Evolutionary conservation across 2,888 invertebrate genomes (phyloP), one percentile per base, ranked within the genome.

Genomic region (Sphecodes monilicornis): DNA sequence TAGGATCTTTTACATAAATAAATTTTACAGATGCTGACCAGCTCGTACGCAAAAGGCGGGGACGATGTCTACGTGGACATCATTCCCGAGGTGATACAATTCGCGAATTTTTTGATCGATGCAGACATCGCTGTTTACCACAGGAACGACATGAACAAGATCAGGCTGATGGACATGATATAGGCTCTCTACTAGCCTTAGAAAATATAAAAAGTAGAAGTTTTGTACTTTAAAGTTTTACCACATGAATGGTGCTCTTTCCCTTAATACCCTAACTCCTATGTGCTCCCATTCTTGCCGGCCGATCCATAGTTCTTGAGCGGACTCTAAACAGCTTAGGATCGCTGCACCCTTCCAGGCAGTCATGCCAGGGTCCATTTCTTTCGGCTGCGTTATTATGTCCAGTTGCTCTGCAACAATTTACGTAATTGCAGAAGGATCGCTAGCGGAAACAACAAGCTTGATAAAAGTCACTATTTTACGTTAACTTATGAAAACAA

Each of bases 311-410:
- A 99, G 95, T 93, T 99, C 99, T 86, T 98, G 97, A 0, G 98
- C 98, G 0, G 98, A 98, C 93, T 99, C 99, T 82, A 99, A 95
- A 91, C 98, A 98, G 0, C 98, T 98, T 96, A 99, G 97, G 16
- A 99, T 98, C 0, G 98, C 97, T 0, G 98, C 99, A 0, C 99
- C 99, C 94, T 99, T 99, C 99, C 99, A 99, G 0, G 97, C 96
- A 0, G 98, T 98, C 95, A 98, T 97, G 1, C 97, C 97, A 0
- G 98, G 97, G 94, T 99, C 98, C 96, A 98, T 97, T 91, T 99
- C 99, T 94, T 98, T 98, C 0, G 98, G 98, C 86, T 97, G 97
- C 0, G 98, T 98, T 69, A 98, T 98, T 78, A 99, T 98, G 94
- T 99, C 99, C 91, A 98, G 95, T 95, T 98, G 97, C 92, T 98